Evolutionary conservation across 2,888 invertebrate species (phyloP), one percentile per base, ranked within the genome.

Genomic region (Harpagoxenus sublaevis): DNA sequence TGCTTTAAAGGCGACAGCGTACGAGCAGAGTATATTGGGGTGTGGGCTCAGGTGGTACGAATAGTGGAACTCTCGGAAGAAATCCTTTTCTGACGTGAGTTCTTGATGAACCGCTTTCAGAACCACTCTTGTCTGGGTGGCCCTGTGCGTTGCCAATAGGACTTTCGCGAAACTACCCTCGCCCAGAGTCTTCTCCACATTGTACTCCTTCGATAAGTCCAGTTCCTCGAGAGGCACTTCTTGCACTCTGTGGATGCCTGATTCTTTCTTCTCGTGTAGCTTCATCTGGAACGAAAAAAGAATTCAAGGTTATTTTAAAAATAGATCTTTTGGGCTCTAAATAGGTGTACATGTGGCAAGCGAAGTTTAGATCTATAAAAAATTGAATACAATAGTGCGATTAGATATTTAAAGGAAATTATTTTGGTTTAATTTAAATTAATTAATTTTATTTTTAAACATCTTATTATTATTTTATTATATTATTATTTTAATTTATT

Each of bases 11-110:
- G 97, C 96, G 65, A 97, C 97, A 89, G 97, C 97, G 94, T 97
- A 98, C 0, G 97, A 97, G 93, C 97, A 97, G 62, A 98, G 95
- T 83, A 98, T 97, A 92, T 97, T 97, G 23, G 96, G 96, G 93
- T 98, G 98, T n/a, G 97, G 97, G 71, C 97, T 97, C 0, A 98
- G 95, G 93, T 97, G 97, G 91, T 97, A 97, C 89, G 97, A 97
- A 94, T 97, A 97, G 92, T 97, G 97, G 93, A 97, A 97, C 94
- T 98, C 98, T 65, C 97, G 96, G 91, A 96, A 96, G 94, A 98
- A 98, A 92, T 97, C 96, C 89, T 96, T 96, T 48, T 96, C 94
- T 3, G 96, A 95, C 3, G 96, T 96, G 57, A 96, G 92, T 87
- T 96, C 96, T 3, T 96, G 96, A 90, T 96, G 96, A 1, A 97